These are phyloP conservation scores for Halotydeus destructor DNA, from an alignment of 1,140 invertebrate genomes.

Conservation along the genomic window DNA sequence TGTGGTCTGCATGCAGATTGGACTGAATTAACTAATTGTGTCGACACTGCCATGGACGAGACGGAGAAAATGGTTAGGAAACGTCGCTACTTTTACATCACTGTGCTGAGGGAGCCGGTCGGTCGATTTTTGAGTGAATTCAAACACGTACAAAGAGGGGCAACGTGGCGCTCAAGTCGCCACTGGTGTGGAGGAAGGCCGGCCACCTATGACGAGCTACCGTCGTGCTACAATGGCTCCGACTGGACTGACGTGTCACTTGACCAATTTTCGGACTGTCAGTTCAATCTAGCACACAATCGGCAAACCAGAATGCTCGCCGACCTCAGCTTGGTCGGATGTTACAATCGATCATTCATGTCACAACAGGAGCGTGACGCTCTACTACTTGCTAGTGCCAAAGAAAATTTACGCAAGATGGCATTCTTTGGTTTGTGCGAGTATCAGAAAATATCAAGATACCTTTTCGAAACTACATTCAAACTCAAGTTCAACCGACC, in stretches of 20 bases:
- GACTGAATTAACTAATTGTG: constrained; percentile 80
- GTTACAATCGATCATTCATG: constrained; percentile 71
- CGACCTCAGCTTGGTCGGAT: constrained; percentile 76
- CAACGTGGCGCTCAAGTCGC: constrained; percentile 71
- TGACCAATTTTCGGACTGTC: constrained; percentile 68
- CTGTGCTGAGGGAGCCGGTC: constrained; percentile 75
- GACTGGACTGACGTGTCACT: constrained; percentile 37
- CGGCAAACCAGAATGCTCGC: constrained; percentile 93
- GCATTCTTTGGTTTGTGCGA: constrained; percentile 94
- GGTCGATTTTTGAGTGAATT: constrained; percentile 76
- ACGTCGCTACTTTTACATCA: constrained; percentile 77
- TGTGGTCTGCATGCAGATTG: constrained; percentile 96
- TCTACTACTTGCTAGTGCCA: constrained; percentile 76
- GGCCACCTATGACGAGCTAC: constrained; percentile 40
- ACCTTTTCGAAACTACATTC: constrained; percentile 94
- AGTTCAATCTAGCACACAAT: constrained; percentile 80
- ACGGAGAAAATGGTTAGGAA: constrained; percentile 37
- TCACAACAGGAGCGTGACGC: constrained; percentile 36
- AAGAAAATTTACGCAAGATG: constrained; percentile 78
- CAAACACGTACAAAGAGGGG: constrained; percentile 82
- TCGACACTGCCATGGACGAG: constrained; percentile 62
- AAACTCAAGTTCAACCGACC: constrained; percentile 65
- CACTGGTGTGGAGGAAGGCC: constrained; percentile 67
- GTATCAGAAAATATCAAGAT: constrained; percentile 78
- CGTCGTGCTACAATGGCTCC: constrained; percentile 32